Evolutionary conservation across 2,113 vertebrate species (phyloP).

Genomic region (Natator depressus): DNA sequence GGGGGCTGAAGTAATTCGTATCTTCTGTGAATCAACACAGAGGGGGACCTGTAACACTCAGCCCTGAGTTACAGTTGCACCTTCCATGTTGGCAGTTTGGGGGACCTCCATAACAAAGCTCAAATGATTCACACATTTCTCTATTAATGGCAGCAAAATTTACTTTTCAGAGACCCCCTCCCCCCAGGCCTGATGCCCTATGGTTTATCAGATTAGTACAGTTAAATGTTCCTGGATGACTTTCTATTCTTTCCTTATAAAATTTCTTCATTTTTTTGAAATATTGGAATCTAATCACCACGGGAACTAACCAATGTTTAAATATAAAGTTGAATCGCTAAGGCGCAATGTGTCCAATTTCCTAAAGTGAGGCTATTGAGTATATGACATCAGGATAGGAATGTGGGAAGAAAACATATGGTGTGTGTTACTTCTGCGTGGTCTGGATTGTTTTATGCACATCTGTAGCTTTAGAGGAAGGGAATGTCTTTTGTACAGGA

Average conservation of each 20-base stretch:
- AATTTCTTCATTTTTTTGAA: not conserved
- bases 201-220: not conserved
- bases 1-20: not conserved
- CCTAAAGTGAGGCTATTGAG: not conserved
- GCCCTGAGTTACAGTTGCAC: not conserved
- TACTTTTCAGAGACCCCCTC: not conserved
- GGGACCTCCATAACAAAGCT: not conserved
- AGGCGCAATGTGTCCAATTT: not conserved
- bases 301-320: not conserved
- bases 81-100: not conserved
- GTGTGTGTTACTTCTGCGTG: accelerated
- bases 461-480: not conserved
- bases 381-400: not conserved
- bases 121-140: not conserved
- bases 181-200: not conserved
- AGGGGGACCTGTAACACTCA: not conserved
- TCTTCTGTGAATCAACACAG: not conserved
- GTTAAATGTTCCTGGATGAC: not conserved
- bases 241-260: not conserved
- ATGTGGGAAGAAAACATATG: not conserved
- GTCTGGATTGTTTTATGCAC: not conserved
- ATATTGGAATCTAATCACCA: not conserved
- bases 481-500: not conserved
- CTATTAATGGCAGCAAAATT: not conserved
- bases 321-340: not conserved